These are phyloP conservation scores for Heliocidaris erythrogramma DNA, from an alignment of 35 echinoderm and acorn worm genomes.

Conservation along the genomic window DNA sequence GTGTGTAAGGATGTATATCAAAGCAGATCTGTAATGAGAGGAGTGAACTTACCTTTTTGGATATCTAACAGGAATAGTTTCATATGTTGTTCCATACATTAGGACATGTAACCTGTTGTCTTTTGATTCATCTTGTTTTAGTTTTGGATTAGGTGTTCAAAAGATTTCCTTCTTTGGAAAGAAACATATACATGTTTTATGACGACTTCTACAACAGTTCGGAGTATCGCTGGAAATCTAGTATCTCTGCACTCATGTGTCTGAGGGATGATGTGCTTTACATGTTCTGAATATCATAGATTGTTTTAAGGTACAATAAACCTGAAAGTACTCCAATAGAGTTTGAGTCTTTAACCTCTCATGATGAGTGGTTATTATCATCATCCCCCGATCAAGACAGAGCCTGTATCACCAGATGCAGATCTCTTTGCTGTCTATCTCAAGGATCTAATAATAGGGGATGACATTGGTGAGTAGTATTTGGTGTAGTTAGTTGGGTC, in stretches of 20 bases:
- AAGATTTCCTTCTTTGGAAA: background rate
- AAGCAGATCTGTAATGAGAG: background rate
- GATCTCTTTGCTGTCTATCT: conserved; percentile 26
- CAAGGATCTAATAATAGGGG: background rate
- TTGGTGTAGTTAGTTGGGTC: no score
- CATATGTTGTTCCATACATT: background rate
- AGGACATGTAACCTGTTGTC: background rate
- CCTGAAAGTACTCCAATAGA: background rate
- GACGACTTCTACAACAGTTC: background rate
- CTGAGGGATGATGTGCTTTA: background rate
- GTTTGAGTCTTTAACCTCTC: background rate
- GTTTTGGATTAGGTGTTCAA: background rate
- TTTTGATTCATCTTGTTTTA: background rate
- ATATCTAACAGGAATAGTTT: background rate
- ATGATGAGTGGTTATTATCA: background rate
- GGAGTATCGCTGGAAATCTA: background rate
- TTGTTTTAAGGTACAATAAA: background rate
- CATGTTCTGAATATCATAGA: background rate
- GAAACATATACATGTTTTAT: background rate
- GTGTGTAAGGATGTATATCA: background rate
- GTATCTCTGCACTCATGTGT: background rate
- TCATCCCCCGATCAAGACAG: background rate
- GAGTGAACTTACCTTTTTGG: background rate
- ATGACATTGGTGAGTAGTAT: background rate
- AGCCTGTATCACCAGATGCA: background rate